Base-by-base conservation (phyloP, 2,797 vertebrate species). In the Anisognathus igniventris region DNA sequence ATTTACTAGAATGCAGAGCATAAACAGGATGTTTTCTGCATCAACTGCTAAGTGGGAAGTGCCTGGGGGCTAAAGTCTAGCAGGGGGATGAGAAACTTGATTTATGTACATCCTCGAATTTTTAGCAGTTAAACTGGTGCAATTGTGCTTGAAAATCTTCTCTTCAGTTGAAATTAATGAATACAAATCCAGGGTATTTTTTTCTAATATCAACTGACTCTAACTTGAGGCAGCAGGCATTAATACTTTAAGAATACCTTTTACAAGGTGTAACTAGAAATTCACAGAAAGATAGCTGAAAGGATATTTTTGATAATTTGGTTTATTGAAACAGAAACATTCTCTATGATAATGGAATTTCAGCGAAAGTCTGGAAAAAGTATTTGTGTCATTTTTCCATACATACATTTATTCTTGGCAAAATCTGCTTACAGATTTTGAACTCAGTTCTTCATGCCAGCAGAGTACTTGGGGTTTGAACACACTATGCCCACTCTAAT, bases 391-490 rank as follows among this genome's bases (percentile, higher is more conserved):
- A 33, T 35, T 83, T 65, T 10, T 33, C 48, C 21, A 35, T 48
- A 23, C 9, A 28, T 42, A 7, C 3, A 16, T 75, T 79, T 44
- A 42, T 22, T 53, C 8, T 25, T 12, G 39, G 9, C 13, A 40
- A 53, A 68, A 64, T 45, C 4, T 40, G 12, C 53, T 68, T 16
- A 50, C 4, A 68, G 23, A 48, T 65, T 93, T 90, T 90, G 27
- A 86, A 11, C 25, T 48, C 31, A 48, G 1, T 47, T 83, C 25
- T n/a, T 73, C 0, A 0, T 61, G 23, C 30, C 20, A 50, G 14
- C 28, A 30, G 20, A 64, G 16, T 48, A 56, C 7, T 33, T n/a
- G 8, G 30, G 7, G 12, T 70, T 66, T 79, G 42, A 66, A 72
- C 20, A 37, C 25, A 18, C 9, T 27, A 23, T 61, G 18, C 7